These are phyloP conservation scores for Argya squamiceps DNA, from an alignment of 2,797 vertebrate species.

Conservation along the genomic window DNA sequence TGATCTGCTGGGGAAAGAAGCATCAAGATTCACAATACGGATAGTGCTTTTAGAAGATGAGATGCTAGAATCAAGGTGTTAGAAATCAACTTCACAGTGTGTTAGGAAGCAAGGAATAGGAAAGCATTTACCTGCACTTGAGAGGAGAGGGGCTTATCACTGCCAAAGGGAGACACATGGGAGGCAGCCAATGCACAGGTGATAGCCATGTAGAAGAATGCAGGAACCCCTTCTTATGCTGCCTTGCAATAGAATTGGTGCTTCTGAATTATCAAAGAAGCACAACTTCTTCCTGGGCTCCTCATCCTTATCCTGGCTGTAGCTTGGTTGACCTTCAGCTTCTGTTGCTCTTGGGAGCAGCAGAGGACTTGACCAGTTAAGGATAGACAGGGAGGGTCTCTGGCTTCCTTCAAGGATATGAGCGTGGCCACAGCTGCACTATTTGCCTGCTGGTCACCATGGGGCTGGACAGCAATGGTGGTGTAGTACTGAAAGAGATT, in stretches of 20 bases:
- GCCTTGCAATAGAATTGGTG: neutral
- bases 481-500: neutral
- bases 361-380: neutral
- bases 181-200: rapidly evolving
- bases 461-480: neutral
- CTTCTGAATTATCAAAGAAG: neutral
- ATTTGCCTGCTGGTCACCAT: neutral
- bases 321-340: neutral
- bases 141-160: neutral
- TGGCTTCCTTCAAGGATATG: neutral
- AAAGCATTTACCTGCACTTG: neutral
- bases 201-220: neutral
- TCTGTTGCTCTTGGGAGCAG: neutral
- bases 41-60: neutral
- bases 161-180: rapidly evolving
- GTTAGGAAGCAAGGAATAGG: neutral
- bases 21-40: neutral
- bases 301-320: neutral
- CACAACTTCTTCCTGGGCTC: neutral
- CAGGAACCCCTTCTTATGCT: neutral
- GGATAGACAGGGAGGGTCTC: neutral
- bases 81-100: neutral
- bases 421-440: neutral
- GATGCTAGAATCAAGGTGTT: neutral
- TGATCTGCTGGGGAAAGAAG: neutral